Evolutionary conservation across 2,113 vertebrate genomes (phyloP).

Genomic region (Chrysochloris asiatica): DNA sequence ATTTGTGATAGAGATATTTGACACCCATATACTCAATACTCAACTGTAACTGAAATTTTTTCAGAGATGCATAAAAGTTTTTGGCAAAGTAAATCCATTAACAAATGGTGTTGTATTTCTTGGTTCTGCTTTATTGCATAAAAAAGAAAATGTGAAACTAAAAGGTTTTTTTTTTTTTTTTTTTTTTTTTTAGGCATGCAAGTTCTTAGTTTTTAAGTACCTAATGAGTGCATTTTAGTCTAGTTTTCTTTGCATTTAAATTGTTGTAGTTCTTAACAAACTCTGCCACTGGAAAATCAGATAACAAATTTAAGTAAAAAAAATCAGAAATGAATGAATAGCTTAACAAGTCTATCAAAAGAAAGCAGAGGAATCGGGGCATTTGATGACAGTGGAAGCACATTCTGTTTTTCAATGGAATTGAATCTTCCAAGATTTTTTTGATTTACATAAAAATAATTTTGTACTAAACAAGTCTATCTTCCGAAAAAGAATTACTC

Average conservation of each 20-base stretch:
- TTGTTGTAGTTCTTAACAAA: conserved; percentile 42
- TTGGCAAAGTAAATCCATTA: background rate
- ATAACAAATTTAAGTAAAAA: conserved; percentile 28
- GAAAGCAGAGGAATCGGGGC: background rate
- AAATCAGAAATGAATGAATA: conserved; percentile 23
- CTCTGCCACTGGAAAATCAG: background rate
- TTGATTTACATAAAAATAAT: conserved; percentile 29
- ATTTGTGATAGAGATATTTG: conserved; percentile 4
- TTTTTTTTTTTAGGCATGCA: too few species aligned
- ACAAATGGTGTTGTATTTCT: background rate
- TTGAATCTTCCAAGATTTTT: conserved; percentile 22
- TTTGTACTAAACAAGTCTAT: conserved; percentile 15
- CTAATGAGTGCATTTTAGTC: conserved; percentile 19
- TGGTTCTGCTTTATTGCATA: background rate
- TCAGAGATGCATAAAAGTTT: conserved; percentile 24
- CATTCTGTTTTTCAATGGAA: conserved; percentile 29
- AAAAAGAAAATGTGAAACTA: background rate
- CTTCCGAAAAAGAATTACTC: background rate
- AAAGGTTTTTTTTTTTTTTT: too few species aligned
- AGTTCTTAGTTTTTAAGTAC: conserved; percentile 25
- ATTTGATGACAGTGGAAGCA: conserved; percentile 22
- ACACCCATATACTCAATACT: background rate
- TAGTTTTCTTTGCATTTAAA: conserved; percentile 31
- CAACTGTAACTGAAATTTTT: conserved; percentile 34
- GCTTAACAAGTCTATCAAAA: conserved; percentile 13